These are phyloP conservation scores for Drosophila prolongata DNA, from an alignment of 2,888 invertebrate genomes.

Conservation along the genomic window DNA sequence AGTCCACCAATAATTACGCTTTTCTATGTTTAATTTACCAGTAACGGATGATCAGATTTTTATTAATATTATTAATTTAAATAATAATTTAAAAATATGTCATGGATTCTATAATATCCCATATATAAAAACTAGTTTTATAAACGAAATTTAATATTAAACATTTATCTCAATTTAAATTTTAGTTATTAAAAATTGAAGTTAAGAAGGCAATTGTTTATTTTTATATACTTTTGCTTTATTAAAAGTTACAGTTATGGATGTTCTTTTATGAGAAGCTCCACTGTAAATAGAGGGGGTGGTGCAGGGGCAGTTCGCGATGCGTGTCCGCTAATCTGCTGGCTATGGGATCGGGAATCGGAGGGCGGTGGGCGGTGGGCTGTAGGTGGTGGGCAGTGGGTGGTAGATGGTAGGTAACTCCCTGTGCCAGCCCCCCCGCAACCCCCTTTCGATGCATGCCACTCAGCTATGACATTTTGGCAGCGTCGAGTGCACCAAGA, in stretches of 20 bases:
- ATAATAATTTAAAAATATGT: too few species aligned
- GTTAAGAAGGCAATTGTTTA: too few species aligned
- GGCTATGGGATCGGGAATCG: constrained; percentile 13
- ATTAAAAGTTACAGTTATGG: not conserved
- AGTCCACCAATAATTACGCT: too few species aligned
- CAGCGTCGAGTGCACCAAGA: constrained; percentile 80
- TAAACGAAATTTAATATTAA: too few species aligned
- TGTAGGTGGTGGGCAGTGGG: not conserved
- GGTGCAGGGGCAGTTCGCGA: constrained; percentile 39
- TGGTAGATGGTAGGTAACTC: constrained; percentile 19
- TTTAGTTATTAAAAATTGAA: too few species aligned
- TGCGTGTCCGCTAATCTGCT: constrained; percentile 69
- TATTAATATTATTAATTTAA: too few species aligned
- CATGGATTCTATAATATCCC: too few species aligned
- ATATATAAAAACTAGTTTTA: too few species aligned
- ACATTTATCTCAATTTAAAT: too few species aligned
- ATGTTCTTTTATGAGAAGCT: not conserved
- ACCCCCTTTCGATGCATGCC: constrained; percentile 54
- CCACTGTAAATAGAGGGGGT: constrained; percentile 7
- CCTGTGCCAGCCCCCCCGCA: constrained; percentile 9
- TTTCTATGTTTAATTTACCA: too few species aligned
- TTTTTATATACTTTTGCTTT: too few species aligned
- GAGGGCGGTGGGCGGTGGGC: not conserved
- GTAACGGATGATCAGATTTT: too few species aligned
- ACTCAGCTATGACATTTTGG: constrained; percentile 79